These are phyloP conservation scores for Columba livia DNA, from an alignment of 2,113 vertebrate species.

Conservation along the genomic window DNA sequence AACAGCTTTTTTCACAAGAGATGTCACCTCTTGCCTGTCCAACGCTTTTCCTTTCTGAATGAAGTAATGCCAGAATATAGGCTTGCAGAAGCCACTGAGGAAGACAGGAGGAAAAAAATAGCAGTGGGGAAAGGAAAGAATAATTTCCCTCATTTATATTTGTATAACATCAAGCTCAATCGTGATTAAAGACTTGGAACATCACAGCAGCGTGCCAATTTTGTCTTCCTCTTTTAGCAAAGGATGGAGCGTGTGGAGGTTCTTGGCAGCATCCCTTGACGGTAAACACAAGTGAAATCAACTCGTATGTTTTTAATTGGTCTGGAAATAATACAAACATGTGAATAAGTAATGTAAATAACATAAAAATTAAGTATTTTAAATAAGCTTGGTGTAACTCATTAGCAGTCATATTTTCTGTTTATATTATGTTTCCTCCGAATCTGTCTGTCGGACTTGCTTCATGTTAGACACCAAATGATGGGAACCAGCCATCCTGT, in stretches of 20 bases:
- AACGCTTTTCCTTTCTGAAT: not conserved
- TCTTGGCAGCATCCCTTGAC: conserved; percentile 37
- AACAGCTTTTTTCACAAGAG: not conserved
- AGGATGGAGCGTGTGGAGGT: not conserved
- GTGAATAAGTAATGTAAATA: not conserved
- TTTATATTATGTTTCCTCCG: not conserved
- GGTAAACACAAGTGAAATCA: conserved; percentile 27
- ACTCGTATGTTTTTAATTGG: not conserved
- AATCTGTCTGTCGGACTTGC: not conserved
- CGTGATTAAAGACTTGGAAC: not conserved
- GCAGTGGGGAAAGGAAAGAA: not conserved
- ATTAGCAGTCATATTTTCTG: not conserved
- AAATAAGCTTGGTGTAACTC: not conserved
- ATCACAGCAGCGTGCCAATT: not conserved
- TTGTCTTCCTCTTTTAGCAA: not conserved
- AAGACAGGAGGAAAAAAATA: not conserved
- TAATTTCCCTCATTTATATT: not conserved
- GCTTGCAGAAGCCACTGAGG: not conserved
- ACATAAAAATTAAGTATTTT: not conserved
- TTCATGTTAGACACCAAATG: not conserved
- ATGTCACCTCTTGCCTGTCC: not conserved
- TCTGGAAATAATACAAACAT: not conserved
- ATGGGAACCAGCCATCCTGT: not conserved
- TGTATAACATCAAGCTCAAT: not conserved
- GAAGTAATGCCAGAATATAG: not conserved